A percentile compares a stretch with the other conserved stretches of the same genome.
These are phyloP conservation scores for Copsychus sechellarum DNA, from an alignment of 2,113 vertebrate species.

Conservation along the genomic window DNA sequence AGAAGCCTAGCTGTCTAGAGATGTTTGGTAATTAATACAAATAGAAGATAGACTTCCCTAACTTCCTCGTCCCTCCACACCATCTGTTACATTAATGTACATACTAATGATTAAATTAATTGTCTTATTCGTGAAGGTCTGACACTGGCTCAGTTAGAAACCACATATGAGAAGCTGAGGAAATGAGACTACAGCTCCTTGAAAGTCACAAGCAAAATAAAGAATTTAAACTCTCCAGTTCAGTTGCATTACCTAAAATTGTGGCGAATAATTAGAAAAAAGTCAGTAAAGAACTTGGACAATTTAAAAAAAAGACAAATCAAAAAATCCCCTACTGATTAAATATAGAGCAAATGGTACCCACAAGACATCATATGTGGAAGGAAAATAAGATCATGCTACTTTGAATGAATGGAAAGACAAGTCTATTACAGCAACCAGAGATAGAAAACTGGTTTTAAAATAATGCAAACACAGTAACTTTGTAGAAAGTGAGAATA, in stretches of 20 bases:
- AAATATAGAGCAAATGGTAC: background rate
- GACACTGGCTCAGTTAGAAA: background rate
- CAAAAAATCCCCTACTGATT: accelerated
- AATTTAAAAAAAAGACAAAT: background rate
- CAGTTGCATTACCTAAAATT: background rate
- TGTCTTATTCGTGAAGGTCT: background rate
- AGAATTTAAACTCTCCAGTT: background rate
- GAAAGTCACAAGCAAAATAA: background rate
- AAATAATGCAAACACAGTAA: background rate
- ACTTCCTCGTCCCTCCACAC: background rate
- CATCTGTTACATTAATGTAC: background rate
- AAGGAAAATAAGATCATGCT: background rate
- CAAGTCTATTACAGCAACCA: background rate
- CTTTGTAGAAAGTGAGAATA: background rate
- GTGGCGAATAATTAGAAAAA: background rate
- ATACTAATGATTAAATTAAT: background rate
- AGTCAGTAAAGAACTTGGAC: background rate
- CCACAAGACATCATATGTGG: background rate
- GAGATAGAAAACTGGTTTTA: background rate
- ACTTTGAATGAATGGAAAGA: background rate
- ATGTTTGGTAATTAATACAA: background rate
- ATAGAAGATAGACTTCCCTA: background rate
- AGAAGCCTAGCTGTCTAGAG: background rate
- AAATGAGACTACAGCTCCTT: background rate
- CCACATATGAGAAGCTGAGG: background rate